phyloP scores from a whole-genome alignment of 1,140 invertebrate species.

The Chlorops oryzae region DNA sequence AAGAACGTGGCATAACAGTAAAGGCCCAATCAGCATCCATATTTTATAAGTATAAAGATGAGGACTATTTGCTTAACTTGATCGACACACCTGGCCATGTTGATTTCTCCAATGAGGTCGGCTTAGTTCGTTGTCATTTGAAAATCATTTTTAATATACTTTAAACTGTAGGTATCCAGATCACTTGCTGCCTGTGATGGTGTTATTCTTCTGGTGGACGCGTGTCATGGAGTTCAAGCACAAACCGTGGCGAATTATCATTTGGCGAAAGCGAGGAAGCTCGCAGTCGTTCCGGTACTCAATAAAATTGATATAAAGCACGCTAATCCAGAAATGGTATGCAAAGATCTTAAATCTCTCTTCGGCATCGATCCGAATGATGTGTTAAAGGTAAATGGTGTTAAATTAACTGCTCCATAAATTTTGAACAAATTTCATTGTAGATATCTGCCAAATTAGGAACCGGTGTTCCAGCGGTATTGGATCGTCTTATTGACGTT shows the following conservation, averaged over 20 bases:
- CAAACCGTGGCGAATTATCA: slow-evolving; percentile 98
- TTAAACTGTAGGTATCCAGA: slow-evolving; percentile 55
- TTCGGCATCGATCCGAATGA: slow-evolving; percentile 74
- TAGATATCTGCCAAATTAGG: slow-evolving; percentile 86
- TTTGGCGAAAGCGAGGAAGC: slow-evolving; percentile 75
- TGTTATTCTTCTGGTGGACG: slow-evolving; percentile 90
- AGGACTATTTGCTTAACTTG: slow-evolving; percentile 83
- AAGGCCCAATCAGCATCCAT: slow-evolving; percentile 95
- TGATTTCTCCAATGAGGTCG: slow-evolving; percentile 95
- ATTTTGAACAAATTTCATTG: slow-evolving; percentile 17
- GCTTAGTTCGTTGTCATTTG: too few species aligned
- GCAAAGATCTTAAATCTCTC: slow-evolving; percentile 71
- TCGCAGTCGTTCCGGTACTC: slow-evolving; percentile 84
- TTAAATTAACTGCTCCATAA: background rate
- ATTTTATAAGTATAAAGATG: slow-evolving; percentile 63
- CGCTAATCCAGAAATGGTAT: slow-evolving; percentile 77
- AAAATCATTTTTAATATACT: too few species aligned
- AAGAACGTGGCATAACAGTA: slow-evolving; percentile 94
- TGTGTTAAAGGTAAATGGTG: slow-evolving; percentile 62
- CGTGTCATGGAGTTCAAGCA: slow-evolving; percentile 94
- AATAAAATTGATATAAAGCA: slow-evolving; percentile 96
- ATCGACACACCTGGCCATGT: slow-evolving; percentile 99
- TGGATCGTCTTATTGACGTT: slow-evolving; percentile 69
- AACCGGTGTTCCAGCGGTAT: slow-evolving; percentile 67
- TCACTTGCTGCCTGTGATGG: slow-evolving; percentile 91